These are phyloP conservation scores for Cladopsammia gracilis DNA, from an alignment of 64 coral and sea anemone genomes.

Conservation along the genomic window DNA sequence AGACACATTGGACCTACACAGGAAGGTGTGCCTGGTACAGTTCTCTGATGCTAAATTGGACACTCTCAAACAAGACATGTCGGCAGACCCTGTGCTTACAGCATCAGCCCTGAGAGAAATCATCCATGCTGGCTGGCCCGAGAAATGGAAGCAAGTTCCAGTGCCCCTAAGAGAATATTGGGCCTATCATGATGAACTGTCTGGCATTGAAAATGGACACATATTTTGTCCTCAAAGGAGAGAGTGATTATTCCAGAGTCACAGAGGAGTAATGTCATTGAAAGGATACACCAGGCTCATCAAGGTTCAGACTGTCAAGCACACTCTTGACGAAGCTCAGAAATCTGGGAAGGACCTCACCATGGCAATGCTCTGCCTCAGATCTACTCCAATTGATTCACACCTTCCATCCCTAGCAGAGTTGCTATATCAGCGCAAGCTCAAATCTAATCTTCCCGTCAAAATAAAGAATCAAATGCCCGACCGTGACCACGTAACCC, in stretches of 20 bases:
- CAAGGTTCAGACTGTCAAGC: too few relatives aligned
- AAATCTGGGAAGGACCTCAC: background rate
- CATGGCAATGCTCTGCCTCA: too few relatives aligned
- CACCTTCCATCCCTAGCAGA: slow-evolving; percentile 35
- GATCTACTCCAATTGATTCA: slow-evolving; percentile 35
- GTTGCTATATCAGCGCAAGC: background rate
- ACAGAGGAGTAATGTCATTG: slow-evolving; percentile 1
- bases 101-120: slow-evolving; percentile 7
- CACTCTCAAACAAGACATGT: background rate
- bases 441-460: too few relatives aligned
- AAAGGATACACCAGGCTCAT: slow-evolving; percentile 15
- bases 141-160: slow-evolving; percentile 21
- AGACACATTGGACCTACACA: background rate
- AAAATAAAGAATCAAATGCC: too few relatives aligned
- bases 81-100: slow-evolving; percentile 9
- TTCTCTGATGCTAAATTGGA: slow-evolving; percentile 6
- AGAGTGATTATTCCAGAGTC: slow-evolving; percentile 24
- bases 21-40: background rate
- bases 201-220: slow-evolving; percentile 37
- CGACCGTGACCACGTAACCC: too few relatives aligned
- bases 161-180: slow-evolving; percentile 9
- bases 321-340: slow-evolving; percentile 7
- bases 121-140: slow-evolving; percentile 40
- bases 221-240: slow-evolving; percentile 15
- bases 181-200: slow-evolving; percentile 38